Evolutionary conservation across 2,113 vertebrate species (phyloP).

Genomic region (Nothobranchius kuhntae): DNA sequence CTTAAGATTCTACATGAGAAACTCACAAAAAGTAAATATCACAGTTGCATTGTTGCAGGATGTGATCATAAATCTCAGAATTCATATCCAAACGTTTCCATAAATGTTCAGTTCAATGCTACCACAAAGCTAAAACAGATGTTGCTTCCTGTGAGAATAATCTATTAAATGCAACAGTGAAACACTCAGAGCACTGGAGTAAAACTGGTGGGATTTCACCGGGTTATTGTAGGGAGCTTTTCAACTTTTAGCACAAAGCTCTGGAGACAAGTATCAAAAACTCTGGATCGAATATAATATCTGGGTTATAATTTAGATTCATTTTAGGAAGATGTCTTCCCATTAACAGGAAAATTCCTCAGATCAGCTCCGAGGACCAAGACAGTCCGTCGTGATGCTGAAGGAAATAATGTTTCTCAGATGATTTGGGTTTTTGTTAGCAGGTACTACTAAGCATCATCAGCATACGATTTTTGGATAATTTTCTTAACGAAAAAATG

Average conservation of each 20-base stretch:
- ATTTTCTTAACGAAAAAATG: slow-evolving; percentile 44
- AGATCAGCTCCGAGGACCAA: slow-evolving; percentile 29
- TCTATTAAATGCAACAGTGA: slow-evolving; percentile 51
- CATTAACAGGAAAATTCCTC: slow-evolving; percentile 36
- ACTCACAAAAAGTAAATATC: neutral
- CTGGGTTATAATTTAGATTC: slow-evolving; percentile 25
- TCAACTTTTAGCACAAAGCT: slow-evolving; percentile 11
- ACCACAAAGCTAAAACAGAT: neutral
- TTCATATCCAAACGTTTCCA: too few species aligned
- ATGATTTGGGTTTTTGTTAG: slow-evolving; percentile 20
- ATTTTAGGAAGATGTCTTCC: slow-evolving; percentile 31
- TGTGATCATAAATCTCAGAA: neutral
- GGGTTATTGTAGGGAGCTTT: slow-evolving; percentile 11
- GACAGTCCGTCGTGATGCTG: slow-evolving; percentile 27
- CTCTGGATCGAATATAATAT: slow-evolving; percentile 12
- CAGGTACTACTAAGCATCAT: slow-evolving; percentile 29
- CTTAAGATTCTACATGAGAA: neutral
- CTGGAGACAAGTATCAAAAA: slow-evolving; percentile 1
- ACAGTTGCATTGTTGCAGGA: neutral
- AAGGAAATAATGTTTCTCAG: slow-evolving; percentile 35
- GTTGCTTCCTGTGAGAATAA: slow-evolving; percentile 35
- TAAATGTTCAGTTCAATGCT: neutral
- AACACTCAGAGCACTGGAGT: slow-evolving; percentile 27
- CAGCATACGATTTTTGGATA: slow-evolving; percentile 43
- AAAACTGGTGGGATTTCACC: slow-evolving; percentile 18